These are phyloP conservation scores for Apamea anceps DNA, from an alignment of 2,888 invertebrate species.

Conservation along the genomic window DNA sequence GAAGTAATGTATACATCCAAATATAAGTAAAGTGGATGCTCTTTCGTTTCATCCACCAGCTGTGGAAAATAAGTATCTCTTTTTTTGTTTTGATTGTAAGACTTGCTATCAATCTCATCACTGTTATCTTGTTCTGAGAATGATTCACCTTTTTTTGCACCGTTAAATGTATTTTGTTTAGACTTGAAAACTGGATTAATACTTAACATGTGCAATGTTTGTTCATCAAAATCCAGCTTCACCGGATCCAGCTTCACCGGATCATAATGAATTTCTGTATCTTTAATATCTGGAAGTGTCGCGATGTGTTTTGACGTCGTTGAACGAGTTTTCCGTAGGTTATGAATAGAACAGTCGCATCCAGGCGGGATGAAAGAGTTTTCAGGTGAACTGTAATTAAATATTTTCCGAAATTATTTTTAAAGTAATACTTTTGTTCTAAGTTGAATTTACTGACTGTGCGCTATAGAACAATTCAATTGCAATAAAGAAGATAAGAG, in stretches of 20 bases:
- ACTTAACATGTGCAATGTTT: slow-evolving; percentile 12
- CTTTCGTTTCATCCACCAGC: background rate
- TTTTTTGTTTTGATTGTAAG: slow-evolving; percentile 24
- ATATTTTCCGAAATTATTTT: slow-evolving; percentile 6
- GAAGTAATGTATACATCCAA: slow-evolving; percentile 52
- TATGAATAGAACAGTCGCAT: slow-evolving; percentile 47
- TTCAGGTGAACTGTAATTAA: slow-evolving; percentile 52
- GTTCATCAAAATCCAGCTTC: slow-evolving; percentile 2
- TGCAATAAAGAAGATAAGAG: background rate
- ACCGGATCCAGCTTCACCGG: slow-evolving; percentile 19
- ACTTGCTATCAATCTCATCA: background rate
- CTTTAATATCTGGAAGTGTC: slow-evolving; percentile 2
- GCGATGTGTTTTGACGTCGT: slow-evolving; percentile 8
- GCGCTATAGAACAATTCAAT: background rate
- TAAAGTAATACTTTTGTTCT: too few relatives aligned
- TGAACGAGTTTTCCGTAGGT: slow-evolving; percentile 2
- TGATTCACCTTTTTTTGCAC: slow-evolving; percentile 1
- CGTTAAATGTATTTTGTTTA: background rate
- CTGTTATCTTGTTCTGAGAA: slow-evolving; percentile 6
- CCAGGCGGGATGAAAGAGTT: slow-evolving; percentile 21
- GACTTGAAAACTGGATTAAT: background rate
- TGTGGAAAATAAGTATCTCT: slow-evolving; percentile 8
- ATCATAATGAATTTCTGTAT: slow-evolving; percentile 40
- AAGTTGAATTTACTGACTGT: background rate
- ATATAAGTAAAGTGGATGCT: slow-evolving; percentile 47